Evolutionary conservation across 2,113 vertebrate genomes (phyloP), one percentile per base, ranked within the genome.

Genomic region (Amblyopsis rosae): DNA sequence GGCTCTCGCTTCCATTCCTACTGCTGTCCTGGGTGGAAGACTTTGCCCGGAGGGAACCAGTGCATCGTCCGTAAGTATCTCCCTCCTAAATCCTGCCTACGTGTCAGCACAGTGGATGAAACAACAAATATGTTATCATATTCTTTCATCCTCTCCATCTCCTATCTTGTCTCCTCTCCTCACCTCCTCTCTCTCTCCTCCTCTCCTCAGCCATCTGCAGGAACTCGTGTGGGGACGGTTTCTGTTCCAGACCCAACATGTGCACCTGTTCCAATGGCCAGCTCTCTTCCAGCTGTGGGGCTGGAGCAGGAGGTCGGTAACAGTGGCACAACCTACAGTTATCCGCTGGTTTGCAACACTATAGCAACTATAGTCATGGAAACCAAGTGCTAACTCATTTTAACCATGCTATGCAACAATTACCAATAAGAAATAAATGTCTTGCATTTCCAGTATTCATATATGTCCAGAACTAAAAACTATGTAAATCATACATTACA

Each of bases 21-120:
- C 82, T 99, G 98, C 91, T 99, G 98, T 57, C 98, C 98, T 0
- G 98, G 98, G 69, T 99, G 98, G 98, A 99, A 98, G 92, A 99
- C 97, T 0, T 93, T 99, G 71, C 96, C 97, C 0, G 97, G 93
- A 79, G 98, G 98, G 70, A 99, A 99, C 90, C 98, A 99, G 83
- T 99, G 98, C 87, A 99, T 99, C 53, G 98, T 99, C 84, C 98
- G 97, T 99, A 93, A 99, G 98, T 99, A 82, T 32, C 62, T 62
- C 16, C 8, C 33, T 47, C 67, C 48, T 65, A 50, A 71, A 69
- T 67, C 67, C 35, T 69, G 41, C 62, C 58, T 33, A 17, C 9
- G 5, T 46, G 45, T 7, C 7, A 46, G 19, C 54, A 35, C 10
- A 46, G 2, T 5, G 48, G 19, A 56, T n/a, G 49, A 10, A 5